Percentiles rank a stretch among this genome's conserved stretches.
Evolutionary conservation across 2,888 invertebrate species (phyloP).

Genomic region (Apocheima hispidaria): DNA sequence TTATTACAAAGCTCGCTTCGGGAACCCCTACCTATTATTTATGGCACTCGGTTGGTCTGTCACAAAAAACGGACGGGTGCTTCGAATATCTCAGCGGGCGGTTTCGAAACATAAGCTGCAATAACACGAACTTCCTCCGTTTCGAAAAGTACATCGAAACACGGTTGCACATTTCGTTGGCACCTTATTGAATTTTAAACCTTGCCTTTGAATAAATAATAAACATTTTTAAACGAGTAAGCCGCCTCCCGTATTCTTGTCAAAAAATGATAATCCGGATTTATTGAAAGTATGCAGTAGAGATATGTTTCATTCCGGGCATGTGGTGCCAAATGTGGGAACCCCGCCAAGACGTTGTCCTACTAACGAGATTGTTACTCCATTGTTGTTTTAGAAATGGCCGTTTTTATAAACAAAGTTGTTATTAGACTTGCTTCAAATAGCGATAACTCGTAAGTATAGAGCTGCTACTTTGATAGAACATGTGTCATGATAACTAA

Average conservation of each 20-base stretch:
- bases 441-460: slow-evolving; percentile 40
- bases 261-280: slow-evolving; percentile 81
- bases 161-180: slow-evolving; percentile 62
- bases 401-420: slow-evolving; percentile 53
- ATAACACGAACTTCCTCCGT: slow-evolving; percentile 84
- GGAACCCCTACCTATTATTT: slow-evolving; percentile 86
- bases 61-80: slow-evolving; percentile 85
- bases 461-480: slow-evolving; percentile 40
- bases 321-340: slow-evolving; percentile 84
- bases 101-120: slow-evolving; percentile 83
- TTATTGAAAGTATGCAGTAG: slow-evolving; percentile 78
- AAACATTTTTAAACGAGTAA: slow-evolving; percentile 57
- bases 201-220: slow-evolving; percentile 59
- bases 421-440: slow-evolving; percentile 37
- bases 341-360: slow-evolving; percentile 83
- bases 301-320: slow-evolving; percentile 76
- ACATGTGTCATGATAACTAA: slow-evolving; percentile 38
- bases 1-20: slow-evolving; percentile 83
- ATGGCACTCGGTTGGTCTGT: slow-evolving; percentile 85
- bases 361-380: slow-evolving; percentile 80
- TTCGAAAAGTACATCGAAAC: slow-evolving; percentile 62
- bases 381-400: slow-evolving; percentile 73
- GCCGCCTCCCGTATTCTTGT: slow-evolving; percentile 54
- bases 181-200: slow-evolving; percentile 59
- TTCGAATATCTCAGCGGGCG: slow-evolving; percentile 84